Evolutionary conservation across 2,888 invertebrate genomes (phyloP), one percentile per base, ranked within the genome.

Genomic region (Diadromus collaris): DNA sequence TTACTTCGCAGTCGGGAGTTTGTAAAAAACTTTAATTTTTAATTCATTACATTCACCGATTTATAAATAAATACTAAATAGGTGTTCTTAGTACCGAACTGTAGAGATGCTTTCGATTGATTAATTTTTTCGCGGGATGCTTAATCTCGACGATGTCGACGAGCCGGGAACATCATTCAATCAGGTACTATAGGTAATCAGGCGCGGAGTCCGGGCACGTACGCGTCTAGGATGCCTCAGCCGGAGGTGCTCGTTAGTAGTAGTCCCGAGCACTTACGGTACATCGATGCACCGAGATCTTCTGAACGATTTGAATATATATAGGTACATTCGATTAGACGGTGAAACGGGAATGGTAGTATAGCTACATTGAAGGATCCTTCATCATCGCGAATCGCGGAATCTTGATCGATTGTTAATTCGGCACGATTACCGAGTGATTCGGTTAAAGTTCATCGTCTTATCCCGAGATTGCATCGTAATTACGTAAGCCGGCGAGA

Each of bases 391-490:
- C 60, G 69, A 58, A 79, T 79, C 64, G 69, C 73, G 32, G 38
- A 27, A 34, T 32, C 27, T 29, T 51, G 51, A 79, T 79, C 76
- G 76, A 72, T 72, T 64, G 76, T 73, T 73, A 73, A 79, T 76
- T 65, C 6, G 60, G 29, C 9, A 34, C 69, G 69, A 69, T 79
- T 79, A 79, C 58, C 34, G 24, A 76, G 60, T 69, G 60, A 76
- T 76, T 73, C 38, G 51, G 41, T 76, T 73, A 60, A 10, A 51
- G 68, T 48, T 34, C 72, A 61, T 46, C 58, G 67, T 61, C 44
- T 61, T 48, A 58, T 38, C 24, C 7, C 51, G 32, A 46, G 56
- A 68, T 68, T 71, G 32, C 46, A 32, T 56, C 13, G 41, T 68
- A 58, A 71, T 76, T 79, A 72, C 29, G 38, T 58, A 41, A 56